These are phyloP conservation scores for Corythornis vintsioides DNA, from an alignment of 2,113 vertebrate genomes.

Conservation along the genomic window DNA sequence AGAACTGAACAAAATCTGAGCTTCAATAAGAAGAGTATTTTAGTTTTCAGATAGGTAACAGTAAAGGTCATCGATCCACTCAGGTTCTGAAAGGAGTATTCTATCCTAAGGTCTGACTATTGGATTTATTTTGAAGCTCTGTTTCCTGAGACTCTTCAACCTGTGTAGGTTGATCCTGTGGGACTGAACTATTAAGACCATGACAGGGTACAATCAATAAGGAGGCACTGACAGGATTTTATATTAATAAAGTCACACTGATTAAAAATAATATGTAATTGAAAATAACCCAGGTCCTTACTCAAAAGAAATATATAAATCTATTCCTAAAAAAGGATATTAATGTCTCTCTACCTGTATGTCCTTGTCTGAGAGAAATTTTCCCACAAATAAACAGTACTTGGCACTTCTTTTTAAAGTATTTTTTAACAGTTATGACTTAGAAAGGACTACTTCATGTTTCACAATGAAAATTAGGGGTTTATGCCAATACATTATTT, in stretches of 20 bases:
- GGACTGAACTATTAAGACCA: background rate
- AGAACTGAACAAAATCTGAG: background rate
- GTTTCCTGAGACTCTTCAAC: background rate
- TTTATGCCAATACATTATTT: background rate
- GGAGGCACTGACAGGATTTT: fast-evolving
- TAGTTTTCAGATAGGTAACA: background rate
- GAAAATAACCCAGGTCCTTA: background rate
- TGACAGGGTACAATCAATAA: background rate
- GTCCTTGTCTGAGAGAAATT: background rate
- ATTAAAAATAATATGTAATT: background rate
- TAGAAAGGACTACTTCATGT: background rate
- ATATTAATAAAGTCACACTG: background rate
- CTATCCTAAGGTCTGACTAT: background rate
- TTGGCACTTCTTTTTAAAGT: background rate
- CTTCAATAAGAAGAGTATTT: background rate
- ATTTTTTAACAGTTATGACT: background rate
- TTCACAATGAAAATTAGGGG: background rate
- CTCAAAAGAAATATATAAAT: background rate
- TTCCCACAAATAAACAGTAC: background rate
- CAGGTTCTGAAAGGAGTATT: background rate
- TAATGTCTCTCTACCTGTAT: background rate
- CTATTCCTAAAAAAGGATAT: background rate
- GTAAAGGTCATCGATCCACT: background rate
- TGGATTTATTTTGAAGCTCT: background rate
- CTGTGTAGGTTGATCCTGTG: background rate